Percentiles rank a stretch among this genome's conserved stretches.
Conservation (phyloP, 2,113 vertebrate species). For the Semnornis frantzii region DNA sequence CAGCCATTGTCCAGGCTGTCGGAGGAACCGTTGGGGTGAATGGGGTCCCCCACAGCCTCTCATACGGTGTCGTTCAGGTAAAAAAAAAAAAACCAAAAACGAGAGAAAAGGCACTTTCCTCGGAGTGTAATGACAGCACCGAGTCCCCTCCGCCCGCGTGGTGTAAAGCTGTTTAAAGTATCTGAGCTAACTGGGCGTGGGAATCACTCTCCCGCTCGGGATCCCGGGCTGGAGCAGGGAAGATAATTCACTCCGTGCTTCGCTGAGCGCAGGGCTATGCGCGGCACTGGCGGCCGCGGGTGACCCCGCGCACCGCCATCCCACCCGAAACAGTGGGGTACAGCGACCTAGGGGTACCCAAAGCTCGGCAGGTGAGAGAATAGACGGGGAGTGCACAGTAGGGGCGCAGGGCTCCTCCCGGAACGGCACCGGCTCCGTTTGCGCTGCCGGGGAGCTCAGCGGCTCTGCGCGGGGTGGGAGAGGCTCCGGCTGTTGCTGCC, state of each 20-base stretch:
- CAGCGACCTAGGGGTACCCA: background rate
- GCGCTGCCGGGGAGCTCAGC: background rate
- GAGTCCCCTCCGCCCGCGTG: background rate
- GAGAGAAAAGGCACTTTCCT: background rate
- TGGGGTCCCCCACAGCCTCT: background rate
- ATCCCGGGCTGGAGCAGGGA: background rate
- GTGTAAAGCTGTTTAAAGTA: background rate
- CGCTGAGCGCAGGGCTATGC: background rate
- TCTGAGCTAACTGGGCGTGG: background rate
- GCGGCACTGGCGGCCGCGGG: background rate
- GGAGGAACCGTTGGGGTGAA: too few species aligned
- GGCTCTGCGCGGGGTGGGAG: background rate
- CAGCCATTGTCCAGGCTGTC: background rate
- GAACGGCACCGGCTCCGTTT: background rate
- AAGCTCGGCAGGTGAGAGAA: background rate
- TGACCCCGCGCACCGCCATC: too few species aligned
- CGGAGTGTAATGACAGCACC: too few species aligned
- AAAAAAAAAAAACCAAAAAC: background rate
- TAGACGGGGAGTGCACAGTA: background rate
- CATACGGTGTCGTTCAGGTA: background rate
- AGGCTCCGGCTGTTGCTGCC: background rate
- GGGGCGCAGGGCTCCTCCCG: background rate
- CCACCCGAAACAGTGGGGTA: rapidly evolving
- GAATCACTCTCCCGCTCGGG: background rate
- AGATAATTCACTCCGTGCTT: too few species aligned